A percentile compares a stretch with the other conserved stretches of the same genome.
phyloP scores from a whole-genome alignment of 2,888 invertebrate species.

The Spisula subtruncata region DNA sequence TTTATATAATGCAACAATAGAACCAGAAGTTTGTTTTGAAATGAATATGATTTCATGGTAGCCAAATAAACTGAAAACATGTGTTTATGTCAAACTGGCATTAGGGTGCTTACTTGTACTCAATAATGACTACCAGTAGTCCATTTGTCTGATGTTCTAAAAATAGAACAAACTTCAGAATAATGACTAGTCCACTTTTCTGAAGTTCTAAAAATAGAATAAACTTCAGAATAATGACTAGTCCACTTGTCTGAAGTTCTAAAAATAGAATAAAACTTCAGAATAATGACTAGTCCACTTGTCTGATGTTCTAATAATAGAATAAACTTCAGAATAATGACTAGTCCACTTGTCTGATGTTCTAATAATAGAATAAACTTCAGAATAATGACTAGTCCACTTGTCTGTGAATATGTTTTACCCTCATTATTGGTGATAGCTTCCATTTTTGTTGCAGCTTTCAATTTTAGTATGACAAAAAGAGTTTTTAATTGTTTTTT shows the following conservation, averaged over 20 bases:
- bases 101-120: not conserved
- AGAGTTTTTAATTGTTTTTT: not conserved
- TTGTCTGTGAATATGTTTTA: not conserved
- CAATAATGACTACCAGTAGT: no score
- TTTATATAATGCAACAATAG: no score
- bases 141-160: no score
- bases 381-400: not conserved
- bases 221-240: not conserved
- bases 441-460: not conserved
- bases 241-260: not conserved
- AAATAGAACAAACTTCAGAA: no score
- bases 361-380: no score
- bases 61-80: not conserved
- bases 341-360: no score
- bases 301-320: no score
- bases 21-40: not conserved
- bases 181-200: no score
- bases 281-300: no score
- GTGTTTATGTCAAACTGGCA: not conserved
- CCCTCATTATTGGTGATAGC: not conserved
- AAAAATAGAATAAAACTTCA: no score
- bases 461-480: not conserved
- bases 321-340: no score
- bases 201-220: no score
- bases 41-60: not conserved